Percentiles rank a stretch among this genome's conserved stretches.
Conservation (phyloP, 1,140 invertebrate genomes). For the Lepidurus apus region DNA sequence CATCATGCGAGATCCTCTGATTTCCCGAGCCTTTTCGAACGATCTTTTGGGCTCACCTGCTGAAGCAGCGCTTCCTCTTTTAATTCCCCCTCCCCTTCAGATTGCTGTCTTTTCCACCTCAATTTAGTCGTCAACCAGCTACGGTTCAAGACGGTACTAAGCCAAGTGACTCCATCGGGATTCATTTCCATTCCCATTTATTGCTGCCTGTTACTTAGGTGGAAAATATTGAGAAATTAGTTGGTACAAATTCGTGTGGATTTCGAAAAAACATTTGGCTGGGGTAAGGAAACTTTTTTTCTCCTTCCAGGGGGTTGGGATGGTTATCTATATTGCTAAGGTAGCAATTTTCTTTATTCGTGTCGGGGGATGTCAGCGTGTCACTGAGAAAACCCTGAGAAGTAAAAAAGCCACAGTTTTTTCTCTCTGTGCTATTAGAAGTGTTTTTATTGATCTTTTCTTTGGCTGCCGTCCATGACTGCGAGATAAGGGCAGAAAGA, state of each 20-base stretch:
- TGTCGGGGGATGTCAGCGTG: background rate
- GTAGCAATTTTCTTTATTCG: background rate
- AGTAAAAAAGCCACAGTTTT: background rate
- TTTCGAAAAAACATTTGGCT: background rate
- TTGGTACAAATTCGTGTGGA: background rate
- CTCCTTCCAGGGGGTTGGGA: too few species aligned
- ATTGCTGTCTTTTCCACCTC: constrained; percentile 9
- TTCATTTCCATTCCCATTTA: background rate
- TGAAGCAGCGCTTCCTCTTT: background rate
- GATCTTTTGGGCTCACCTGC: background rate
- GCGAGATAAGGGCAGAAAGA: background rate
- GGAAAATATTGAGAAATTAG: background rate
- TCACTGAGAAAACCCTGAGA: background rate
- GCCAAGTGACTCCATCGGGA: background rate
- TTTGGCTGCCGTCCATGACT: background rate
- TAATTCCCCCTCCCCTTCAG: background rate
- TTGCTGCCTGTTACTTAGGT: background rate
- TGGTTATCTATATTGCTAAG: too few species aligned
- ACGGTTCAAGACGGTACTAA: constrained; percentile 21
- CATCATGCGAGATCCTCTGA: background rate
- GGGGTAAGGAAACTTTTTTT: background rate
- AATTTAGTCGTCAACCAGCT: constrained; percentile 21
- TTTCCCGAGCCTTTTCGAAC: background rate
- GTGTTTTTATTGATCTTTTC: constrained; percentile 3
- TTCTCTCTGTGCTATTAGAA: background rate